Base-by-base conservation (phyloP, 1,140 invertebrate genomes). In the Cardiocondyla obscurior region DNA sequence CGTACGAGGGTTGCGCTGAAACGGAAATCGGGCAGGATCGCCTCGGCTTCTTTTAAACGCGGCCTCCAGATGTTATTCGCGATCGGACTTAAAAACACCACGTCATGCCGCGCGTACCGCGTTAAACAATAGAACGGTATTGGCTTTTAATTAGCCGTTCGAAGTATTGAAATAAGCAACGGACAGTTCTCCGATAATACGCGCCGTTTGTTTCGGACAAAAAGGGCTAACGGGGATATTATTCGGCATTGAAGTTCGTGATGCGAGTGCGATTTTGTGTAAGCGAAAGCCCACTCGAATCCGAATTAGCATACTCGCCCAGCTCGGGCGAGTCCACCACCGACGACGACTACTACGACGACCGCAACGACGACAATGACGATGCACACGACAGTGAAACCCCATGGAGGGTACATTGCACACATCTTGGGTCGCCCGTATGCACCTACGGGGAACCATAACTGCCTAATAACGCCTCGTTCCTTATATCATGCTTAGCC, bases 191-290 rank as follows among this genome's bases (percentile, higher is more conserved):
- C 74, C 62, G 46, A 79, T 79, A 79, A 79, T 69, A 39, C 62
- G 44, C 30, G 60, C 44, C 30, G 36, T 53, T 53, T 69, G 33
- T 39, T 53, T 55, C 30, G 10, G n/a, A 49, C 33, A 30, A 84
- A 81, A 88, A 82, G 46, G 64, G 51, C 74, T 67, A 85, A 81
- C 53, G 67, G 77, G 22, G 51, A 89, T 92, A 92, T 94, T 92
- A 93, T 93, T 90, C 91, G 90, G 87, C 65, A 89, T 91, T 90
- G 89, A 90, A 93, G 90, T 92, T 93, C 70, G 89, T 90, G 92
- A 93, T 91, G 91, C 88, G 89, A 93, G 93, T 92, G 93, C 90
- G 86, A 93, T 92, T 91, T 91, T 93, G 79, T 94, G 92, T 94
- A 91, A n/a, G n/a, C n/a, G 90, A 87, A 83, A 83, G 90, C 83